These are phyloP conservation scores for Caenorhabditis becei DNA, from an alignment of 2,888 invertebrate species.

Conservation along the genomic window DNA sequence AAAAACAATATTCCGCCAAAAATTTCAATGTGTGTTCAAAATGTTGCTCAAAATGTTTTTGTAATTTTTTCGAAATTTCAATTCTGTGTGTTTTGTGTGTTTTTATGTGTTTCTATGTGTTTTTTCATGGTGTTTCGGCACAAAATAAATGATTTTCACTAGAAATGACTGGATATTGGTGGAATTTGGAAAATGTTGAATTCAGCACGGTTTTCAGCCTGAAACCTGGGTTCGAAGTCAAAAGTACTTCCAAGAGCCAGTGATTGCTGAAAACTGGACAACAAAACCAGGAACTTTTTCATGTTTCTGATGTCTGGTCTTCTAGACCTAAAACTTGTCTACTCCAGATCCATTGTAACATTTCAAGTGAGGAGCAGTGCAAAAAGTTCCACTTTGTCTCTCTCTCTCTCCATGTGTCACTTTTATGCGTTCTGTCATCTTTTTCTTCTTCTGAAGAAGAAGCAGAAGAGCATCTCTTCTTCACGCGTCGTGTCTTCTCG, in stretches of 20 bases:
- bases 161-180: too few species aligned
- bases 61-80: neutral
- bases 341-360: neutral
- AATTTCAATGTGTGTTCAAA: neutral
- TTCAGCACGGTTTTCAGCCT: too few species aligned
- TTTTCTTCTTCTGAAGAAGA: neutral
- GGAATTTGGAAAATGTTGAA: too few species aligned
- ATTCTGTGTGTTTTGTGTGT: too few species aligned
- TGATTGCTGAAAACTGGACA: too few species aligned
- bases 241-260: too few species aligned
- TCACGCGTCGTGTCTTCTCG: constrained; percentile 21
- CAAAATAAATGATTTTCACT: too few species aligned
- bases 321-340: neutral
- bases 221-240: too few species aligned
- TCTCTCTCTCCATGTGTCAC: constrained; percentile 9
- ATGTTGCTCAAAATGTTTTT: neutral
- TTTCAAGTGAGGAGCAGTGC: neutral
- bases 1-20: neutral
- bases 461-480: constrained; percentile 1
- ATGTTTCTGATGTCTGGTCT: neutral
- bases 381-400: constrained; percentile 5
- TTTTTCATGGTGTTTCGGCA: too few species aligned
- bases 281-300: neutral
- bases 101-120: too few species aligned
- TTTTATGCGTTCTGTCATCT: neutral